A percentile compares a stretch with the other conserved stretches of the same genome.
These are phyloP conservation scores for Brachionus sp. DNA, from an alignment of 1,140 invertebrate species.

Conservation along the genomic window DNA sequence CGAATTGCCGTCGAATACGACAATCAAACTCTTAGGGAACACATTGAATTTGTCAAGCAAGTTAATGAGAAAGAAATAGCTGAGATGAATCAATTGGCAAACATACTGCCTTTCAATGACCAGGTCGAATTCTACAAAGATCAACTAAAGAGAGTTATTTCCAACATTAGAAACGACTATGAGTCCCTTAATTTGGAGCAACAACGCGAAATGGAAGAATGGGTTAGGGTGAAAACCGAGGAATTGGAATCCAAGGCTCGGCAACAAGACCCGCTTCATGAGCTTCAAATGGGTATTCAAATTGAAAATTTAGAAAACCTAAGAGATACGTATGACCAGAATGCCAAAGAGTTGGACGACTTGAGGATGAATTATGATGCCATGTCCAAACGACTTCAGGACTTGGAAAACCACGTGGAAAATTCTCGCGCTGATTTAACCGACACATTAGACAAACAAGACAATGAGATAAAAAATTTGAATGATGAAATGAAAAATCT, in stretches of 20 bases:
- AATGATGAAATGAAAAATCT: constrained; percentile 8
- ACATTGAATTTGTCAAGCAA: constrained; percentile 36
- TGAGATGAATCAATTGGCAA: constrained; percentile 33
- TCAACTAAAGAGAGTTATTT: constrained; percentile 23
- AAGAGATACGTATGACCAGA: neutral
- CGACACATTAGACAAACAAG: neutral
- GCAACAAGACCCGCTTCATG: neutral
- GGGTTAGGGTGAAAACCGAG: constrained; percentile 25
- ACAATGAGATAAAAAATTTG: constrained; percentile 18
- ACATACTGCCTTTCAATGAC: constrained; percentile 41
- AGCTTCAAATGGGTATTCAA: constrained; percentile 37
- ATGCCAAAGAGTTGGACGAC: constrained; percentile 18
- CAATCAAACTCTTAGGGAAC: constrained; percentile 27
- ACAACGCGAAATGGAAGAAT: constrained; percentile 36
- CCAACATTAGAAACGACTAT: constrained; percentile 2
- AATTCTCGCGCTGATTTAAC: neutral
- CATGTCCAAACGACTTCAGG: neutral
- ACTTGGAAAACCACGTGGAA: neutral
- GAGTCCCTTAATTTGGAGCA: neutral
- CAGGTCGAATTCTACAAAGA: constrained; percentile 45
- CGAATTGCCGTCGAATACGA: constrained; percentile 32
- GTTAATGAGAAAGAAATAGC: constrained; percentile 7
- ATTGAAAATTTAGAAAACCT: neutral
- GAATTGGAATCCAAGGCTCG: neutral
- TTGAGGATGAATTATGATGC: neutral